These are phyloP conservation scores for Cyclophora punctaria DNA, from an alignment of 2,888 invertebrate species.

Conservation along the genomic window DNA sequence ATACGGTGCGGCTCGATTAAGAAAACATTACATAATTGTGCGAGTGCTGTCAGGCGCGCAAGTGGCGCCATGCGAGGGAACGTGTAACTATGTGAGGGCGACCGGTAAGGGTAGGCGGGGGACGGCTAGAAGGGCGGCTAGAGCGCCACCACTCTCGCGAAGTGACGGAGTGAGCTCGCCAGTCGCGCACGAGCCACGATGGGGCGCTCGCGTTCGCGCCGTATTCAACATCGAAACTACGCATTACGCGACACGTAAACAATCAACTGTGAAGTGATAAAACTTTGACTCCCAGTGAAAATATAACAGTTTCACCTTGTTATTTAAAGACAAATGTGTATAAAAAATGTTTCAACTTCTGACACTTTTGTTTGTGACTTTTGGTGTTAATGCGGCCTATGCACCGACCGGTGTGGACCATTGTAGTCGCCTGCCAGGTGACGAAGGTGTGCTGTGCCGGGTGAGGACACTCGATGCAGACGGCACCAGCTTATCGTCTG, in stretches of 20 bases:
- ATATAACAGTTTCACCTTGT: slow-evolving; percentile 30
- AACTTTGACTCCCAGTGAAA: slow-evolving; percentile 36
- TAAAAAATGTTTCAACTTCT: slow-evolving; percentile 69
- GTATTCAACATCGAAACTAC: slow-evolving; percentile 45
- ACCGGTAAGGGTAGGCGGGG: slow-evolving; percentile 40
- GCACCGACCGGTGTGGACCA: slow-evolving; percentile 58
- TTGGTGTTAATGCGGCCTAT: slow-evolving; percentile 64
- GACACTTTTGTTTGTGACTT: slow-evolving; percentile 69
- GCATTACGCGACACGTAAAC: slow-evolving; percentile 63
- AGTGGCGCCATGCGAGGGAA: slow-evolving; percentile 69
- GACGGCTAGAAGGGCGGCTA: slow-evolving; percentile 48
- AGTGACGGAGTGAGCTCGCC: slow-evolving; percentile 43
- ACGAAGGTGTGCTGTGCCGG: slow-evolving; percentile 78
- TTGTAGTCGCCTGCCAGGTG: slow-evolving; percentile 56
- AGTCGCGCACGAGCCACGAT: slow-evolving; percentile 65
- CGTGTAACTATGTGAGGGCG: slow-evolving; percentile 65
- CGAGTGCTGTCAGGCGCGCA: slow-evolving; percentile 58
- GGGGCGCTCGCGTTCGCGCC: slow-evolving; percentile 57
- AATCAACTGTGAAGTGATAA: slow-evolving; percentile 54
- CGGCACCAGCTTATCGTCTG: slow-evolving; percentile 77
- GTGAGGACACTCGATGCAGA: slow-evolving; percentile 82
- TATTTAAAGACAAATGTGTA: slow-evolving; percentile 60
- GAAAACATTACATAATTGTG: slow-evolving; percentile 73
- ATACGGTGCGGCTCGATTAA: slow-evolving; percentile 60
- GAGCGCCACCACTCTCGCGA: slow-evolving; percentile 55